Percentiles rank a stretch among this genome's conserved stretches.
phyloP scores from a whole-genome alignment of 2,113 vertebrate species.

The Tragelaphus imberbis region DNA sequence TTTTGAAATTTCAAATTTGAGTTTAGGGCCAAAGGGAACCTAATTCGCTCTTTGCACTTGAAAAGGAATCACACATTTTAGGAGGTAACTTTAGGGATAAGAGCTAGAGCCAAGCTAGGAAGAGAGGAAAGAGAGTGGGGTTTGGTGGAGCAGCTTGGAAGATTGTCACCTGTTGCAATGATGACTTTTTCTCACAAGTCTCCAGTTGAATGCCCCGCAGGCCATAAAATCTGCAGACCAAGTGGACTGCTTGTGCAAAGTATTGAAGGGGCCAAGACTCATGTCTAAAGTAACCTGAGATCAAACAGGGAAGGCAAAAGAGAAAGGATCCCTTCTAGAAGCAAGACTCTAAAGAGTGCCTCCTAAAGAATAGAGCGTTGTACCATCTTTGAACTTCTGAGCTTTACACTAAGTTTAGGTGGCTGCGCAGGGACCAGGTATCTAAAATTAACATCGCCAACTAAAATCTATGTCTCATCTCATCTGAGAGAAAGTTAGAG shows the following conservation, averaged over 20 bases:
- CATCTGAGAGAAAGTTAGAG: neutral
- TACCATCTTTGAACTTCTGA: neutral
- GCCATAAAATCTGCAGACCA: neutral
- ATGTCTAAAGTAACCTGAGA: neutral
- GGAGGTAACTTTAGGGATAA: neutral
- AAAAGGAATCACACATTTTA: neutral
- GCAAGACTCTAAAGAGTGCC: neutral
- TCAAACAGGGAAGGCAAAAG: neutral
- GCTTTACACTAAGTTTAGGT: neutral
- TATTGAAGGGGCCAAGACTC: neutral
- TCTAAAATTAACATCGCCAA: neutral
- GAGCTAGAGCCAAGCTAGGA: neutral
- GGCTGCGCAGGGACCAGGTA: neutral
- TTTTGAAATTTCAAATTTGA: neutral
- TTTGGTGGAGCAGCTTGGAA: rapidly evolving
- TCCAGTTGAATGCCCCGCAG: neutral
- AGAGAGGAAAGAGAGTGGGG: neutral
- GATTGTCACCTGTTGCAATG: too few species aligned
- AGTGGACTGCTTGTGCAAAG: neutral
- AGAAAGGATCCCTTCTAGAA: neutral
- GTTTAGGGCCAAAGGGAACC: neutral
- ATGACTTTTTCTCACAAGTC: neutral
- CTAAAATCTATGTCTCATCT: neutral
- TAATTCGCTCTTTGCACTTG: neutral
- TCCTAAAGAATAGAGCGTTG: neutral